Conservation (phyloP, 2,113 vertebrate genomes). For the Cairina moschata region DNA sequence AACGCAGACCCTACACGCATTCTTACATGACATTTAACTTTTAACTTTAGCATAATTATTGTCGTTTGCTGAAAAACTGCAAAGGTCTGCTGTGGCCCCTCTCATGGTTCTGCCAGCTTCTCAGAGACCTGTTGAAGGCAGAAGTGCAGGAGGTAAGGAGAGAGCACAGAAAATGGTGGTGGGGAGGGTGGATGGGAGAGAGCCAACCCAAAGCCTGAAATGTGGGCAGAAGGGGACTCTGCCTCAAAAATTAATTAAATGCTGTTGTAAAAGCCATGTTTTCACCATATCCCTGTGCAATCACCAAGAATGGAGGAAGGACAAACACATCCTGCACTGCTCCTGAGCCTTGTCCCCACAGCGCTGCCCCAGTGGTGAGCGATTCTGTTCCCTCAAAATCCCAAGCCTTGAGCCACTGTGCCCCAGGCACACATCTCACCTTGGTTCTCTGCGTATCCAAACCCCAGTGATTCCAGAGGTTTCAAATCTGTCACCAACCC, state of each 20-base stretch:
- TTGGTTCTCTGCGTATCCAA: neutral
- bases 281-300: accelerated
- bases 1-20: neutral
- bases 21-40: neutral
- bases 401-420: neutral
- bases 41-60: neutral
- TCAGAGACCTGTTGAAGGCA: neutral
- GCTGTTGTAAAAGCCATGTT: accelerated
- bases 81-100: neutral
- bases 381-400: neutral
- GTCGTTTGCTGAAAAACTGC: neutral
- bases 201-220: neutral
- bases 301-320: neutral
- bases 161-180: neutral
- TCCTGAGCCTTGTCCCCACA: accelerated
- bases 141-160: neutral
- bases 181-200: neutral
- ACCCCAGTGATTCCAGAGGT: neutral
- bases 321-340: neutral
- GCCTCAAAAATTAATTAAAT: neutral
- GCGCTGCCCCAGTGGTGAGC: neutral
- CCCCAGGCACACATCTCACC: neutral
- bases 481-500: neutral
- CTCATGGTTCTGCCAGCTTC: neutral
- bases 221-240: accelerated